A percentile compares a stretch with the other conserved stretches of the same genome.
Conservation (phyloP, 1,140 invertebrate genomes). For the Belonocnema kinseyi region DNA sequence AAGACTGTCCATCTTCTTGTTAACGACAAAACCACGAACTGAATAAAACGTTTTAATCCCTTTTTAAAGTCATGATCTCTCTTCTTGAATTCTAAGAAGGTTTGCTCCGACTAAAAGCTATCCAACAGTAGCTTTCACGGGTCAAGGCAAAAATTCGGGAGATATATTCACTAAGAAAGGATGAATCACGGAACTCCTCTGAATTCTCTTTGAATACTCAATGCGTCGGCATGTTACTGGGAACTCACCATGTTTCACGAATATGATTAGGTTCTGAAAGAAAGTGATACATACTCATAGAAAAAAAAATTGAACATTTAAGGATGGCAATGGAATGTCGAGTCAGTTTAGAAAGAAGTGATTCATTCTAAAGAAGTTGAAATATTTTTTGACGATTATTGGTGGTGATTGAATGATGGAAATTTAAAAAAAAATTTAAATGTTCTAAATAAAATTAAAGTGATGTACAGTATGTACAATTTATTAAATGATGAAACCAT, state of each 20-base stretch:
- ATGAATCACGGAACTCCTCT: background rate
- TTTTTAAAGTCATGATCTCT: background rate
- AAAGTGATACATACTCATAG: no score
- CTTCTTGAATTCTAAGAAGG: background rate
- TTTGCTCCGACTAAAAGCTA: background rate
- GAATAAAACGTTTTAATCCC: background rate
- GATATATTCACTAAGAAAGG: background rate
- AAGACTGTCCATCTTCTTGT: background rate
- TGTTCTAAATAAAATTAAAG: background rate
- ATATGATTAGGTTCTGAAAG: no score
- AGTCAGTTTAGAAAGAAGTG: no score
- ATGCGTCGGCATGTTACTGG: no score
- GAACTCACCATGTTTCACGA: no score
- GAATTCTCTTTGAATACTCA: no score
- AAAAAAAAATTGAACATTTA: no score
- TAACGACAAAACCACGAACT: conserved; percentile 4
- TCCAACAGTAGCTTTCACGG: background rate
- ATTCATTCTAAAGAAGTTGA: no score
- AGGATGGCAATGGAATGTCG: no score
- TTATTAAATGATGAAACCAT: conserved; percentile 7
- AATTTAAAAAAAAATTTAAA: no score
- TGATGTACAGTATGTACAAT: background rate
- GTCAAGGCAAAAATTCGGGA: background rate
- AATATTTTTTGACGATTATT: no score
- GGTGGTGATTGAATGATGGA: no score